phyloP scores from a whole-genome alignment of 2,888 invertebrate genomes.

The Conistra vaccinii region DNA sequence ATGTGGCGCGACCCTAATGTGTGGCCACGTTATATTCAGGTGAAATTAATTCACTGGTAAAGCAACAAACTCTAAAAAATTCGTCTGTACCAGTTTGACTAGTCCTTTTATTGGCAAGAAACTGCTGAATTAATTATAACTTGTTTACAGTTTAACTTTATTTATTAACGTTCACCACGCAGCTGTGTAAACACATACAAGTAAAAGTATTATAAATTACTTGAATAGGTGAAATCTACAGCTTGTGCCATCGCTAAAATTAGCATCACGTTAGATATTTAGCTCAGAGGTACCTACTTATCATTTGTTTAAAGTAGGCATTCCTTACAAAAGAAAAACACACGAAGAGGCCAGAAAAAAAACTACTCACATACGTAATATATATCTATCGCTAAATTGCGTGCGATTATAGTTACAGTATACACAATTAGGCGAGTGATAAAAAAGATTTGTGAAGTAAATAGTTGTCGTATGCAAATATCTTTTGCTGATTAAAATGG shows the following conservation, averaged over 20 bases:
- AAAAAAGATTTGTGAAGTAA: neutral
- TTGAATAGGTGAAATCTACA: neutral
- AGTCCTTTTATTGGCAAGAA: neutral
- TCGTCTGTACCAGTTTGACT: neutral
- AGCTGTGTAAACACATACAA: conserved; percentile 1
- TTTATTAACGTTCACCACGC: neutral
- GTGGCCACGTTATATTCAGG: neutral
- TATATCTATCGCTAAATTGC: neutral
- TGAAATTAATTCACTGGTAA: neutral
- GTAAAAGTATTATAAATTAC: neutral
- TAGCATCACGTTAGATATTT: neutral
- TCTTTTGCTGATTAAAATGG: neutral
- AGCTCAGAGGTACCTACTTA: neutral
- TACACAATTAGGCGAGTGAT: neutral
- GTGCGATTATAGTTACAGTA: neutral
- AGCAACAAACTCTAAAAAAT: neutral
- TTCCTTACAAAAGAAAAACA: too few relatives aligned
- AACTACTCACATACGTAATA: neutral
- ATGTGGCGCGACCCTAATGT: too few relatives aligned
- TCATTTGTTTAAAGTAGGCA: neutral
- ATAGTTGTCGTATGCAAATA: neutral
- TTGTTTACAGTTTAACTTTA: conserved; percentile 6
- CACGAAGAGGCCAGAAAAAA: neutral
- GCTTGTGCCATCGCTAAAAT: neutral
- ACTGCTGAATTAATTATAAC: neutral